Base-by-base conservation (phyloP, 1,140 invertebrate genomes). In the Heliconius congener region DNA sequence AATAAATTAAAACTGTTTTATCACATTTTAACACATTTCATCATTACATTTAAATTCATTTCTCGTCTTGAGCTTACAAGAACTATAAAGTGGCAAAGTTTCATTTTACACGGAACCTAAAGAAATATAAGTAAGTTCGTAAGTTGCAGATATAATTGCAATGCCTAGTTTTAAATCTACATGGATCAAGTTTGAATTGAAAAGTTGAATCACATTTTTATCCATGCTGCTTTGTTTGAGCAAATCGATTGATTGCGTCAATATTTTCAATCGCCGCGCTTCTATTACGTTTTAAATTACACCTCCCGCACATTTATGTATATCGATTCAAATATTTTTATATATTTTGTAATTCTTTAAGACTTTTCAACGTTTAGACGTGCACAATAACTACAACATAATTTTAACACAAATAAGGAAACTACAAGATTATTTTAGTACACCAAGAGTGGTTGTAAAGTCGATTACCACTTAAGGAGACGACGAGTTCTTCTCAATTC, bases 21-120 rank as follows among this genome's bases (percentile, higher is more conserved):
- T 23, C 23, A 23, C 23, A 23, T 23, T 23, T 23, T 23, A 23
- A 23, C 55, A 23, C n/a, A 60, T 60, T 60, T 60, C 23, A 23
- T 60, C 55, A 60, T 60, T 60, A 60, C 9, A 60, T 60, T 60
- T 60, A 60, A 27, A 60, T 27, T 60, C 55, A 60, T 60, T 60
- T 60, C 55, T 60, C 55, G 55, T 60, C 55, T 57, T 8, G n/a
- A 57, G 9, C 19, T 57, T 23, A 72, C 37, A 34, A 72, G 37
- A 52, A 72, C 9, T 72, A 37, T 72, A 72, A 72, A 60, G n/a
- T 60, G 55, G 55, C 55, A 60, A 60, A 60, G 55, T 60, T 60
- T 23, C n/a, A 11, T 60, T 60, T 60, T 60, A 60, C 55, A 60
- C 55, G 8, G 55, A 60, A 9, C 55, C 8, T n/a, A n/a, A 57